Conservation (phyloP, 2,888 invertebrate genomes). For the Thymelicus acteon region DNA sequence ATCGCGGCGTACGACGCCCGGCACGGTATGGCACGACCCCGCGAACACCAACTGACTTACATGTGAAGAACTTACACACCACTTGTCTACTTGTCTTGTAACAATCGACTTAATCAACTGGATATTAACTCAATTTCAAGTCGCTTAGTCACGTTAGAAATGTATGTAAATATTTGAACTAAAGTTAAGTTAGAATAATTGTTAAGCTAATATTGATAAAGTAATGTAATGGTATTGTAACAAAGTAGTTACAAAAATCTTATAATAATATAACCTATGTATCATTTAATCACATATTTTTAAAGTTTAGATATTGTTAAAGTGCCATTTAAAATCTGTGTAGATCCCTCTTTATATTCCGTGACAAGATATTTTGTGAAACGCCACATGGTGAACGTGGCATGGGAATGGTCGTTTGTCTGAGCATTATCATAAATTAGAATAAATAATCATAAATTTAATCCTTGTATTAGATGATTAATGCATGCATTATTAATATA, state of each 20-base stretch:
- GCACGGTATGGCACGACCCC: conserved; percentile 80
- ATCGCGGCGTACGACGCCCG: conserved; percentile 68
- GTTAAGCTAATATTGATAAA: too few species aligned
- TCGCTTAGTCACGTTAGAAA: background rate
- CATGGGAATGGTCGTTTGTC: conserved; percentile 54
- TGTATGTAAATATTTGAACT: too few species aligned
- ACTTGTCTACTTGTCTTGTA: conserved; percentile 15
- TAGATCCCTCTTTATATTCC: conserved; percentile 55
- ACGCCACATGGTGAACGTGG: conserved; percentile 61
- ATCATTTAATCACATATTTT: too few species aligned
- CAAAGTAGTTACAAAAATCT: too few species aligned
- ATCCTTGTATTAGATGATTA: too few species aligned
- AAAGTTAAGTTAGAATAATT: too few species aligned
- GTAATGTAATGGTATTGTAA: too few species aligned
- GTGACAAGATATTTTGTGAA: conserved; percentile 61
- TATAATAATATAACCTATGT: too few species aligned
- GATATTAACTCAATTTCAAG: background rate
- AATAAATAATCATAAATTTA: too few species aligned
- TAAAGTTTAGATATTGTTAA: too few species aligned
- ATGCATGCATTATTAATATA: too few species aligned
- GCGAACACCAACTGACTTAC: conserved; percentile 69
- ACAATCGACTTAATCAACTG: background rate
- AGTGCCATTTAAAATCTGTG: conserved; percentile 15
- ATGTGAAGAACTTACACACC: conserved; percentile 64
- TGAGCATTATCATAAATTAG: conserved; percentile 52